These are phyloP conservation scores for Entomobrya multifasciata DNA, from an alignment of 2,888 invertebrate genomes.

Conservation along the genomic window DNA sequence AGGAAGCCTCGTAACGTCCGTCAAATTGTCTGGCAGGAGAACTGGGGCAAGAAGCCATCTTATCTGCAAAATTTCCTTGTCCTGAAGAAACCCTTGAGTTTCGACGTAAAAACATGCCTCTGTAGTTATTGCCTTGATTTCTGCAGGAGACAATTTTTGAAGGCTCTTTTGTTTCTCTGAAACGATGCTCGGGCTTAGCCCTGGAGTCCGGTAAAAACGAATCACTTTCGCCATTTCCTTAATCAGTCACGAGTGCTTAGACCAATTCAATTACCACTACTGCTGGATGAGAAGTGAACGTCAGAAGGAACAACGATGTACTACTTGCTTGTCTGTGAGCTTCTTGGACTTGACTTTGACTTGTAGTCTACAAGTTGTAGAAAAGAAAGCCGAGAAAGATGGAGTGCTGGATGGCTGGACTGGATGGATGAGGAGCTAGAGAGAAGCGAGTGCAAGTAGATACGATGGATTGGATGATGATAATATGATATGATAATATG, in stretches of 20 bases:
- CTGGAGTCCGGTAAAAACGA: constrained; percentile 80
- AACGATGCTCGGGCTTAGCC: constrained; percentile 80
- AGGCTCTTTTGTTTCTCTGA: constrained; percentile 80
- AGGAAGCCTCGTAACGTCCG: constrained; percentile 83
- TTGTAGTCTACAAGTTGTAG: too few relatives aligned
- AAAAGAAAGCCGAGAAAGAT: neutral
- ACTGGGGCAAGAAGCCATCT: constrained; percentile 91
- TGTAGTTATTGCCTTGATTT: constrained; percentile 84
- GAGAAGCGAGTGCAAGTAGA: too few relatives aligned
- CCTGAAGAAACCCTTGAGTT: constrained; percentile 82
- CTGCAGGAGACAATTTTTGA: constrained; percentile 75
- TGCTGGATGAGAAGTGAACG: neutral
- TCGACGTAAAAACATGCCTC: constrained; percentile 93
- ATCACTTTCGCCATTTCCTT: constrained; percentile 77
- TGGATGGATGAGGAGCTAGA: too few relatives aligned
- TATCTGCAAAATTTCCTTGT: constrained; percentile 85
- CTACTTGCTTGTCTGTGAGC: neutral
- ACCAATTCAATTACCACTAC: neutral
- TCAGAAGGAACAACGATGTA: constrained; percentile 3
- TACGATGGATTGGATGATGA: too few relatives aligned
- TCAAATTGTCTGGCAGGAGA: constrained; percentile 85
- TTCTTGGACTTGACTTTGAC: neutral
- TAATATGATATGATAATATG: too few relatives aligned
- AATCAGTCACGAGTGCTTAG: neutral
- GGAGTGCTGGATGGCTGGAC: too few relatives aligned